Base-by-base conservation (phyloP, 1,140 invertebrate species). In the Parapsyche elsis region DNA sequence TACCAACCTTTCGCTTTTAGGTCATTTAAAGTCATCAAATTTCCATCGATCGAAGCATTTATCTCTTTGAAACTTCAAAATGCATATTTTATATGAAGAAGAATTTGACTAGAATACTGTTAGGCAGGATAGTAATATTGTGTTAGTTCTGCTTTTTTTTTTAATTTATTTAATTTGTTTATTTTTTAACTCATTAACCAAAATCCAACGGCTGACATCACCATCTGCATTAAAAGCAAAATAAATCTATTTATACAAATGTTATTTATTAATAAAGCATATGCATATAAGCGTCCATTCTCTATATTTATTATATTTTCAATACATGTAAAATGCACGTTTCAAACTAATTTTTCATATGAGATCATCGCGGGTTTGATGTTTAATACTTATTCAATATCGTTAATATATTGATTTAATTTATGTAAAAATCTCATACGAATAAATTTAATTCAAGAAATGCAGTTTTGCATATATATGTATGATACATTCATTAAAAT, bases 91-190 rank as follows among this genome's bases (percentile, higher is more conserved):
- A 73, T 23, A 38, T 12, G 10, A 73, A 19, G 30, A 10, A 46
- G 4, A 16, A 53, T 75, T 23, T 79, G 80, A 81, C 80, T 81
- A 81, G 80, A 81, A 78, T 78, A 78, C 64, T 81, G 70, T 81
- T 75, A 61, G 64, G 44, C 21, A 49, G 73, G 49, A 57, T 67
- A 67, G 26, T 73, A 16, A 73, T 44, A 38, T 30, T 19, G 64
- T 77, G 80, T 81, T 81, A 81, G 80, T 81, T 78, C 76, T 57
- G 76, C 76, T 75, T 78, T 64, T 45, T 5, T 79, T 38, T 78
- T 59, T 59, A 4, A 16, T 59, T 59, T 38, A 4, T 38, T 7
- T 59, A 59, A 4, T 59, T 21, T n/a, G 53, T 45, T 44, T 21
- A 64, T 64, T 5, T 53, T 53, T 53, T 53, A 53, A 76, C 79